Percentiles rank a stretch among this genome's conserved stretches.
Evolutionary conservation across 2,888 invertebrate genomes (phyloP).

Genomic region (Cremastinae sp.): DNA sequence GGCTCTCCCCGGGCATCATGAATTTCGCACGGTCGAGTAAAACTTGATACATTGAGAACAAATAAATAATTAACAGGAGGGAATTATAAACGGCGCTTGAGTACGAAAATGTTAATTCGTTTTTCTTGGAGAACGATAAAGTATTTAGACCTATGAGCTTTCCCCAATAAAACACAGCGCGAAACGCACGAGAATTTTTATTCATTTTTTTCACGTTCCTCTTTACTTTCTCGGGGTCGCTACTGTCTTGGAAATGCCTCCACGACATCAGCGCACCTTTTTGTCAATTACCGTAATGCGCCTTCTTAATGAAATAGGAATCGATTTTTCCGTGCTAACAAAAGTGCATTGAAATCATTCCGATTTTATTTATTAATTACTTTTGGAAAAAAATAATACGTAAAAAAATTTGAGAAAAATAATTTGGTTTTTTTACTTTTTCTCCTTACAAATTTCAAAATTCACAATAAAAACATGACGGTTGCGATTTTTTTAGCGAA

Average conservation of each 20-base stretch:
- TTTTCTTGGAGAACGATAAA: slow-evolving; percentile 3
- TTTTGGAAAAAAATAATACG: too few relatives aligned
- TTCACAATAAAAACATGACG: too few relatives aligned
- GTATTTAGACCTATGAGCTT: slow-evolving; percentile 37
- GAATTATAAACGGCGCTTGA: slow-evolving; percentile 13
- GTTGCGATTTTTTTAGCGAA: too few relatives aligned
- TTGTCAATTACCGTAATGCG: too few relatives aligned
- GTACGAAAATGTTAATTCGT: slow-evolving; percentile 25
- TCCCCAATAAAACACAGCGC: slow-evolving; percentile 23
- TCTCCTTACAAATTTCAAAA: too few relatives aligned
- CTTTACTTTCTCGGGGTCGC: too few relatives aligned
- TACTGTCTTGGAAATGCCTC: too few relatives aligned
- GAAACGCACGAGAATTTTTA: slow-evolving; percentile 7
- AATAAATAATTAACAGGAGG: slow-evolving; percentile 1
- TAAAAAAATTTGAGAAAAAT: too few relatives aligned
- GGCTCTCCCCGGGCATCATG: slow-evolving; percentile 6
- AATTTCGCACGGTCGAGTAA: background rate
- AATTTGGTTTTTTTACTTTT: too few relatives aligned
- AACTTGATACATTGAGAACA: background rate
- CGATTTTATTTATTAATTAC: too few relatives aligned
- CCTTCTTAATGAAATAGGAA: background rate
- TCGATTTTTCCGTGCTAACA: background rate
- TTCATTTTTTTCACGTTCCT: background rate
- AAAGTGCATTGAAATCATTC: too few relatives aligned
- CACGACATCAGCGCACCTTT: too few relatives aligned